These are phyloP conservation scores for Cryptoleucopteryx plumbea DNA, from an alignment of 2,113 vertebrate genomes.

Conservation along the genomic window DNA sequence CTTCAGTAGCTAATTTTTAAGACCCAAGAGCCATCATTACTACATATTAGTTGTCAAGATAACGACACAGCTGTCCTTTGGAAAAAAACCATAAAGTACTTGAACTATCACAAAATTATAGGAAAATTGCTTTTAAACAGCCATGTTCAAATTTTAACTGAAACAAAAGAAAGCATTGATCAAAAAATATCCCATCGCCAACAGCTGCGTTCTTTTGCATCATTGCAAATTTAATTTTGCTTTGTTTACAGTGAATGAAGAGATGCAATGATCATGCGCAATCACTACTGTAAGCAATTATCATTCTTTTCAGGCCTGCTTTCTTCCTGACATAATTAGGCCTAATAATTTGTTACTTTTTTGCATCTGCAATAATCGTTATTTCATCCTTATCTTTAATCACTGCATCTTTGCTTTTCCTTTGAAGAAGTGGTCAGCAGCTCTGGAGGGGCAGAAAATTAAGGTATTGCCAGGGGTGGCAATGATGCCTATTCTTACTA, in stretches of 20 bases:
- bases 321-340: constrained; percentile 5
- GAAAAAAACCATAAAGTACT: not conserved
- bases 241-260: constrained; percentile 7
- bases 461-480: not conserved
- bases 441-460: not conserved
- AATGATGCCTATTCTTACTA: not conserved
- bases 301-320: not conserved
- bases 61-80: constrained; percentile 13
- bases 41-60: not conserved
- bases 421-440: not conserved
- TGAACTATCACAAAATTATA: not conserved
- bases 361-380: not conserved
- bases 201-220: constrained; percentile 24
- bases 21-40: not conserved
- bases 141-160: not conserved
- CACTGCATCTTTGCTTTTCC: not conserved
- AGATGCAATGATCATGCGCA: not conserved
- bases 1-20: constrained; percentile 7
- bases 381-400: not conserved
- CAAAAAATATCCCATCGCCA: not conserved
- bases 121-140: not conserved
- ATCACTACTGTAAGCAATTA: not conserved
- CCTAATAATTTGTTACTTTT: not conserved
- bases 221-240: constrained; percentile 13
- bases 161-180: not conserved